These are phyloP conservation scores for Spialia ferax DNA, from an alignment of 2,888 invertebrate genomes.

Conservation along the genomic window DNA sequence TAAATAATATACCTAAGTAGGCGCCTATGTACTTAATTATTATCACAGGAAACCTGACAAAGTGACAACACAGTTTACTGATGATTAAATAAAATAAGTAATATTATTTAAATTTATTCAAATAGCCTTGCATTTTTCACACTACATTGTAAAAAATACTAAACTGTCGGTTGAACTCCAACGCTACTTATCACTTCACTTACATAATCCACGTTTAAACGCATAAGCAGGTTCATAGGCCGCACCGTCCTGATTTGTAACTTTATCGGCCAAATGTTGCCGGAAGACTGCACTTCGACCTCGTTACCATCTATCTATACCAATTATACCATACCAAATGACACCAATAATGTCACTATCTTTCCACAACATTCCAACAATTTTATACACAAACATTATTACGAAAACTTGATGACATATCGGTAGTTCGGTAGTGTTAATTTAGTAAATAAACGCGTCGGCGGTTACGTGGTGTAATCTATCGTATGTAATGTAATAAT, in stretches of 20 bases:
- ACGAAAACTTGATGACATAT: constrained; percentile 38
- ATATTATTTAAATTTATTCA: too few species aligned
- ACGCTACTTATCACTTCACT: background rate
- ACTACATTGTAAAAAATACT: constrained; percentile 1
- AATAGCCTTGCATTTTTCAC: constrained; percentile 21
- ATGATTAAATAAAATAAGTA: too few species aligned
- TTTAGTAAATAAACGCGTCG: constrained; percentile 12
- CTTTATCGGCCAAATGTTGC: constrained; percentile 54
- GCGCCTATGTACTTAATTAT: too few species aligned
- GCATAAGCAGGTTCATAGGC: constrained; percentile 36
- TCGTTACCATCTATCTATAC: constrained; percentile 57
- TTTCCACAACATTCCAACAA: constrained; percentile 28
- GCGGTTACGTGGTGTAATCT: background rate
- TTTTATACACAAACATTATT: constrained; percentile 38
- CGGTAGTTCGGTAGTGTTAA: background rate
- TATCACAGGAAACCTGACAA: too few species aligned
- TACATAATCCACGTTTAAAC: constrained; percentile 47
- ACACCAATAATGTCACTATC: constrained; percentile 55
- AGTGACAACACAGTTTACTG: too few species aligned
- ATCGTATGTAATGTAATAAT: too few species aligned
- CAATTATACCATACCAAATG: too few species aligned
- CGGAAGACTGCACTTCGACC: constrained; percentile 68
- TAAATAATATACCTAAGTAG: too few species aligned
- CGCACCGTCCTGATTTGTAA: constrained; percentile 11
- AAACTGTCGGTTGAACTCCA: background rate